Evolutionary conservation across 2,797 vertebrate species (phyloP).

Genomic region (Lithobates pipiens): DNA sequence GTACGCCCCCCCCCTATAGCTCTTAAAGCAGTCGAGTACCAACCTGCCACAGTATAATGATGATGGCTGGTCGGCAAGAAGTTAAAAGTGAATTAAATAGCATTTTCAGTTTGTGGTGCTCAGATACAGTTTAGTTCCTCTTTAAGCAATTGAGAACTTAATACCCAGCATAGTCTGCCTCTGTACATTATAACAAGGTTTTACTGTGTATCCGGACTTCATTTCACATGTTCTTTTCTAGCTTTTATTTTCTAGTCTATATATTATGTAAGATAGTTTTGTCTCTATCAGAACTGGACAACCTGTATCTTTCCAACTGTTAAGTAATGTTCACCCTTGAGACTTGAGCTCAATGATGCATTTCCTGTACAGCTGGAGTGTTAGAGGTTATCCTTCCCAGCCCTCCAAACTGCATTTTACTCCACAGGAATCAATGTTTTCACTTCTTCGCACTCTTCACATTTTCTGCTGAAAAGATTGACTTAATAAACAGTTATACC

Average conservation of each 20-base stretch:
- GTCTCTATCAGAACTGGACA: constrained; percentile 2
- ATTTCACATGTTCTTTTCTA: background rate
- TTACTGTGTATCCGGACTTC: background rate
- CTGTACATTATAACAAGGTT: too few species aligned
- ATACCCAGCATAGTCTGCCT: background rate
- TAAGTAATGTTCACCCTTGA: constrained; percentile 5
- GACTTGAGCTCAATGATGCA: background rate
- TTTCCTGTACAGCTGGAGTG: background rate
- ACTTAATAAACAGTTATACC: constrained; percentile 68
- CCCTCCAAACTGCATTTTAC: background rate
- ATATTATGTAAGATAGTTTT: background rate
- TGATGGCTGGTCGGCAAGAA: too few species aligned
- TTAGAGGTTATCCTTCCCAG: background rate
- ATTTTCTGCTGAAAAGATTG: background rate
- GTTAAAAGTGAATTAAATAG: too few species aligned
- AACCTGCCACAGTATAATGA: too few species aligned
- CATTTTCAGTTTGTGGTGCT: too few species aligned
- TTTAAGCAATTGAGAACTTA: background rate
- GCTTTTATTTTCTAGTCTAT: background rate
- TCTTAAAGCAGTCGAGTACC: too few species aligned
- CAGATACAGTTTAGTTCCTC: too few species aligned
- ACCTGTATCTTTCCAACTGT: constrained; percentile 1
- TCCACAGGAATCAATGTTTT: background rate
- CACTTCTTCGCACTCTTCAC: background rate
- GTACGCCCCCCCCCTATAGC: too few species aligned